A percentile compares a stretch with the other conserved stretches of the same genome.
phyloP scores from a whole-genome alignment of 2,888 invertebrate species.

The Eristalis pertinax region DNA sequence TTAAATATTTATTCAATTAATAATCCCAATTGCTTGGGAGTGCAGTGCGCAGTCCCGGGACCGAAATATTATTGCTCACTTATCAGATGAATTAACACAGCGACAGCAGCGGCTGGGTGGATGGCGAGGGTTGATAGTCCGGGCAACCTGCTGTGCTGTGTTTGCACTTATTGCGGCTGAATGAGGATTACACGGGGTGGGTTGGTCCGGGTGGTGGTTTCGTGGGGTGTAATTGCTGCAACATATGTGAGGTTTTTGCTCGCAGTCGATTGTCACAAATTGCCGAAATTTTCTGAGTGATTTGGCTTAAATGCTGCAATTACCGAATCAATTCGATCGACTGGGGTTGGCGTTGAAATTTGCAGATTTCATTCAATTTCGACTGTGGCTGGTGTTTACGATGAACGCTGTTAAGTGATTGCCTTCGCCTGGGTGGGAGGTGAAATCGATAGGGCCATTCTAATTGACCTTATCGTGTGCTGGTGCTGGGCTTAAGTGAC shows the following conservation, averaged over 20 bases:
- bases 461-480: neutral
- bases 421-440: neutral
- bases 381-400: neutral
- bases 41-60: conserved; percentile 10
- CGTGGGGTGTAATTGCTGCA: conserved; percentile 74
- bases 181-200: conserved; percentile 30
- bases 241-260: conserved; percentile 77
- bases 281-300: conserved; percentile 60
- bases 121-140: conserved; percentile 2
- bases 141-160: conserved; percentile 69
- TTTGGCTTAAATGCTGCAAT: conserved; percentile 65
- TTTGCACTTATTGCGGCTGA: conserved; percentile 70
- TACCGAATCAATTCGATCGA: conserved; percentile 52
- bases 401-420: neutral
- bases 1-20: conserved; percentile 72
- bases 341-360: neutral
- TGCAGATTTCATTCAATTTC: neutral
- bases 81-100: conserved; percentile 79
- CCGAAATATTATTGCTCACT: conserved; percentile 78
- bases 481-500: neutral
- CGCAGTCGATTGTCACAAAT: conserved; percentile 56
- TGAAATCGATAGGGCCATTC: neutral
- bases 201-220: conserved; percentile 19
- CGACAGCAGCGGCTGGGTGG: conserved; percentile 41
- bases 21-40: conserved; percentile 48